Evolutionary conservation across 2,888 invertebrate species (phyloP), one percentile per base, ranked within the genome.

Genomic region (Clunio marinus): DNA sequence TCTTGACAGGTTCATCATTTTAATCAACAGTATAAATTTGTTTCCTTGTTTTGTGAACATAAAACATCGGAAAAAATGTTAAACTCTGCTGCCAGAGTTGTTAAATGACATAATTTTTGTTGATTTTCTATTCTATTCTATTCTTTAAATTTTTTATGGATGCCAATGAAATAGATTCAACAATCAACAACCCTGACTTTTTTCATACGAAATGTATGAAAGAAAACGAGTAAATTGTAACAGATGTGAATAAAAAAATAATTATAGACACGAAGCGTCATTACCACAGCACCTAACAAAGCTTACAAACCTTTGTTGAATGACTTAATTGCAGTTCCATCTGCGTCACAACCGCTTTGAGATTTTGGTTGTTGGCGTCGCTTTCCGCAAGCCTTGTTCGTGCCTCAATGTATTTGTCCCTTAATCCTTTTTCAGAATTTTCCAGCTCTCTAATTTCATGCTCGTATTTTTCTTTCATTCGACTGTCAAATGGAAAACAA

Each of bases 401-500:
- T 0, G 84, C 81, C 41, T 88, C 86, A 60, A 83, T 84, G 73
- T 87, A 86, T 72, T 89, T 86, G 35, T 81, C 81, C 68, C 88
- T 83, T 0, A 87, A 79, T 1, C 86, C 84, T 70, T 82, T 83
- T 73, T 89, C 88, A 0, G 86, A 84, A 70, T 82, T 80, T 68
- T 87, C 89, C 62, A 88, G 75, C 71, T 88, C 86, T 63, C 81
- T 81, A 69, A 91, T 75, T 74, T 91, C 91, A 10, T 81, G 80
- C 70, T 90, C 89, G 73, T 87, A 88, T 74, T 91, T 90, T 70
- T 90, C 89, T 73, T 85, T 88, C 45, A 88, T 79, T 28, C 89
- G 82, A 73, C 90, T 91, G 72, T 1, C 75, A 74, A 68, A 70
- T 37, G 35, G 37, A 65, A 15, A 63, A 68, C 70, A 70, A 69